These are phyloP conservation scores for Premnoplex brunnescens DNA, from an alignment of 2,797 vertebrate genomes.

Conservation along the genomic window DNA sequence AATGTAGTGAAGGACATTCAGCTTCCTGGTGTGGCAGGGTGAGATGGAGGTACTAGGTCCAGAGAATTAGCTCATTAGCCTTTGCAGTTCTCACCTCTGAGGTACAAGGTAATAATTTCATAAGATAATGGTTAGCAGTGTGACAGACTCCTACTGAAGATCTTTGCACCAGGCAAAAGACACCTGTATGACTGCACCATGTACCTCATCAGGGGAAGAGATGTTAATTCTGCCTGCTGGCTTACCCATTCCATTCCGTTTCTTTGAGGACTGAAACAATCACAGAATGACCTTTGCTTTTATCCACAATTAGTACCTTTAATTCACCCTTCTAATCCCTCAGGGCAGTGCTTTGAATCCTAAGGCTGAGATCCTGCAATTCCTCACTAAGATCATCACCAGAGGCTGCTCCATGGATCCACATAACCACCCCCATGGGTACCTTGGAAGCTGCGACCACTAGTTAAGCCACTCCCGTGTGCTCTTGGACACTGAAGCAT, in stretches of 20 bases:
- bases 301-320: background rate
- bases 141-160: background rate
- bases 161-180: background rate
- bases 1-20: background rate
- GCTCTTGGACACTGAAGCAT: background rate
- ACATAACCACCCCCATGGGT: rapidly evolving
- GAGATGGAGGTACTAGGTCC: background rate
- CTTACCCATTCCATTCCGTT: background rate
- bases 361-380: background rate
- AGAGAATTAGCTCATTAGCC: background rate
- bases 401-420: background rate
- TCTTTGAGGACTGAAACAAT: background rate
- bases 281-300: background rate
- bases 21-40: background rate
- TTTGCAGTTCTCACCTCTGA: background rate
- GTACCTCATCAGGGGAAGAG: background rate
- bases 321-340: background rate
- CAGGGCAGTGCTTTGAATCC: background rate
- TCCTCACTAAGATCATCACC: background rate
- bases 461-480: background rate
- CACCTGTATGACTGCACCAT: background rate
- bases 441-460: background rate
- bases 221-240: background rate
- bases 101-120: background rate
- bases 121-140: background rate